Conservation (phyloP, 2,797 vertebrate species). For the Siniperca scherzeri region DNA sequence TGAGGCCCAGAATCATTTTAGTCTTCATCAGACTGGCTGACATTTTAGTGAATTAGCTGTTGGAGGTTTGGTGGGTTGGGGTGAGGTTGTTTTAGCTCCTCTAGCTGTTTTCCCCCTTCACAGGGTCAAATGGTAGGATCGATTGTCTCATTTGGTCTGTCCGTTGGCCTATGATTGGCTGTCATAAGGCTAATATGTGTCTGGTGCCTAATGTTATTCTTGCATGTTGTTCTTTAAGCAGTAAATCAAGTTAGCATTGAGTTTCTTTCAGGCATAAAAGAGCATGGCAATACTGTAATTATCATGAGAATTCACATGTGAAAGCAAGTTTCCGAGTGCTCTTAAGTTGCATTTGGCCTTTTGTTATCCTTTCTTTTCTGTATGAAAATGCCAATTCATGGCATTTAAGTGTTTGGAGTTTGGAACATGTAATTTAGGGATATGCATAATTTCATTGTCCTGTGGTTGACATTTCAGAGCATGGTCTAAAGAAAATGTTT, state of each 20-base stretch:
- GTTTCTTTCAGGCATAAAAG: slow-evolving; percentile 65
- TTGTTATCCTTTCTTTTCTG: slow-evolving; percentile 24
- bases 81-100: slow-evolving; percentile 70
- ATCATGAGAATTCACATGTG: slow-evolving; percentile 59
- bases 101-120: slow-evolving; percentile 65
- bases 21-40: slow-evolving; percentile 88
- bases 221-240: slow-evolving; percentile 59
- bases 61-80: slow-evolving; percentile 54
- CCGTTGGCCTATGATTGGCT: slow-evolving; percentile 82
- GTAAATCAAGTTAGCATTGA: slow-evolving; percentile 78
- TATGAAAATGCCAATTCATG: slow-evolving; percentile 35
- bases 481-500: slow-evolving; percentile 8
- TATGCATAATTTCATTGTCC: slow-evolving; percentile 37
- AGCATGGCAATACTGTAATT: slow-evolving; percentile 56
- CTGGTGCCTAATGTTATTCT: slow-evolving; percentile 69
- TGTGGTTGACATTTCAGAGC: slow-evolving; percentile 42
- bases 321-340: background rate
- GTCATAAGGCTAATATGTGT: slow-evolving; percentile 65
- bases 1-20: slow-evolving; percentile 88
- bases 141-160: slow-evolving; percentile 85
- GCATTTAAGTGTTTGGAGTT: slow-evolving; percentile 28
- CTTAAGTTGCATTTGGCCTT: slow-evolving; percentile 43
- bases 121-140: slow-evolving; percentile 84
- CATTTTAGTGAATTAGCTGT: slow-evolving; percentile 90
- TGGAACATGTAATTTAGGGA: slow-evolving; percentile 30